A percentile compares a stretch with the other conserved stretches of the same genome.
Conservation (phyloP, 2,113 vertebrate genomes). For the Mus pahari region DNA sequence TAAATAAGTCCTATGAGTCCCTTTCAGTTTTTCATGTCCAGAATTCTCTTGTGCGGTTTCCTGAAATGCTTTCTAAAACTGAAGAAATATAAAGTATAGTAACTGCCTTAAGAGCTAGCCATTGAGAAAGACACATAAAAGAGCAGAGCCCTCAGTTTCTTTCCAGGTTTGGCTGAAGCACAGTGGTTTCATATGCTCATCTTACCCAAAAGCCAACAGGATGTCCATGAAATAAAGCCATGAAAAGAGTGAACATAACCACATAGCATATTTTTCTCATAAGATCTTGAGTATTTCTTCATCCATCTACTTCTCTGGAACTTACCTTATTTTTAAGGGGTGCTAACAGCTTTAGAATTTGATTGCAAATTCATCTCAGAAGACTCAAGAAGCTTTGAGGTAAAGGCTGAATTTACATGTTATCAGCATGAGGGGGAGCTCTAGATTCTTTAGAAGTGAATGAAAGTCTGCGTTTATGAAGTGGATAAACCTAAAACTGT, state of each 20-base stretch:
- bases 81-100: too few relatives aligned
- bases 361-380: neutral
- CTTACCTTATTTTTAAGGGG: neutral
- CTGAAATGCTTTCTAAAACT: neutral
- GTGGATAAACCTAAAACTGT: slow-evolving; percentile 40
- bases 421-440: neutral
- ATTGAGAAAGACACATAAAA: neutral
- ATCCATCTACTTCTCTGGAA: neutral
- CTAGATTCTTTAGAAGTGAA: neutral
- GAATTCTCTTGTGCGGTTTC: neutral
- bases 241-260: neutral
- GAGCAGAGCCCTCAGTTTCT: neutral
- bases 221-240: neutral
- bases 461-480: slow-evolving; percentile 7
- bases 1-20: neutral
- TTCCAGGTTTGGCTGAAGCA: neutral
- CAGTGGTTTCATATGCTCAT: neutral
- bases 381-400: neutral
- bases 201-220: neutral
- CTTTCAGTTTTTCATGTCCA: neutral
- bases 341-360: neutral
- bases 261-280: neutral
- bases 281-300: neutral
- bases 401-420: slow-evolving; percentile 34
- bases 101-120: neutral